phyloP scores from a whole-genome alignment of 2,888 invertebrate species.

The Troides oblongomaculatus region DNA sequence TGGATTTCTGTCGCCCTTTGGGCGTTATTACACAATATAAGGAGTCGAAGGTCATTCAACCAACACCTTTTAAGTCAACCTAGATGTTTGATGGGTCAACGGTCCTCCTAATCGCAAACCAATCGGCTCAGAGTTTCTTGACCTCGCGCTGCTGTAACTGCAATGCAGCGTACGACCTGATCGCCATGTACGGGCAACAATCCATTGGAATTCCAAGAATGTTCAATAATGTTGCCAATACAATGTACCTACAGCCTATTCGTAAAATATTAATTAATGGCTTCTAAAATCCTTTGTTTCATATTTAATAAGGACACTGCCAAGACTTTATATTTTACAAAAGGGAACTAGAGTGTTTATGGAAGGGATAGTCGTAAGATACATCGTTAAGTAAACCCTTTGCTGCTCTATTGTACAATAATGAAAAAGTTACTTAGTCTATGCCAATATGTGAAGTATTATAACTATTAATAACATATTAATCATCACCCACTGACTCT shows the following conservation, averaged over 20 bases:
- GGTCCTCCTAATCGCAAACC: slow-evolving; percentile 64
- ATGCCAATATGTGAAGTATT: not conserved
- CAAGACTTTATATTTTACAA: too few relatives aligned
- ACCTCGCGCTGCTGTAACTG: slow-evolving; percentile 33
- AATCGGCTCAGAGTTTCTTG: slow-evolving; percentile 45
- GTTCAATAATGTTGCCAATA: slow-evolving; percentile 16
- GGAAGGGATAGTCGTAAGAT: too few relatives aligned
- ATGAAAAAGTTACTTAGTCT: too few relatives aligned
- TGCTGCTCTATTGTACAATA: too few relatives aligned
- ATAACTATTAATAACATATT: not conserved
- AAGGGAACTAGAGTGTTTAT: too few relatives aligned
- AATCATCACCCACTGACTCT: not conserved
- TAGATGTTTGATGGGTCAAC: slow-evolving; percentile 48
- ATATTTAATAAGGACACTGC: not conserved
- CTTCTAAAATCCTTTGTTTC: not conserved
- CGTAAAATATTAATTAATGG: not conserved
- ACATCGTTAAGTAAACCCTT: too few relatives aligned
- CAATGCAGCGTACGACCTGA: slow-evolving; percentile 23
- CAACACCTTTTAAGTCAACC: not conserved
- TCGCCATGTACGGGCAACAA: slow-evolving; percentile 16
- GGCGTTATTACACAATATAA: not conserved
- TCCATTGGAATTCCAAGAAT: slow-evolving; percentile 24
- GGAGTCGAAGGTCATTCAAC: not conserved
- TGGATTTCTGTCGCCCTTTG: not conserved
- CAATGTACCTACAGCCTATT: not conserved